phyloP scores from a whole-genome alignment of 2,888 invertebrate species.

The Pterobdella sp. region DNA sequence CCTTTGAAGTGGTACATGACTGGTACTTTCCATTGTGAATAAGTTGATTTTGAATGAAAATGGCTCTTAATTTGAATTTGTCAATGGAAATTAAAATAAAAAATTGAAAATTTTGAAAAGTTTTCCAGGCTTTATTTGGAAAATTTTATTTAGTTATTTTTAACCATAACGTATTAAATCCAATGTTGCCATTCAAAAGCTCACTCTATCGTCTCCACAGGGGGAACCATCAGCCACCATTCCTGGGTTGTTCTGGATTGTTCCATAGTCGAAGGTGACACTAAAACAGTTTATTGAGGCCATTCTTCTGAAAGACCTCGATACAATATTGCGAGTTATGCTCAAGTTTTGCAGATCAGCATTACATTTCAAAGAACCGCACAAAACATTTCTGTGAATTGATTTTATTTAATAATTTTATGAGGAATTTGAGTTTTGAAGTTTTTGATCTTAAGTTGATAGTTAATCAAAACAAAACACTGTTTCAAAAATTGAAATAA shows the following conservation, averaged over 20 bases:
- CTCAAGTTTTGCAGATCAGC: not conserved
- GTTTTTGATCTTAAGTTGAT: too few relatives aligned
- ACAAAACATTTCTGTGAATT: slow-evolving; percentile 13
- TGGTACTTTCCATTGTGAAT: too few relatives aligned
- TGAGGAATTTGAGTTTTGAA: too few relatives aligned
- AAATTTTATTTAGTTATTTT: not conserved
- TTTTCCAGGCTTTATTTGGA: not conserved
- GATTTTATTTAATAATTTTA: not conserved
- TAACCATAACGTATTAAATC: not conserved
- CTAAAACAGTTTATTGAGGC: not conserved
- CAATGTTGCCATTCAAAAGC: not conserved
- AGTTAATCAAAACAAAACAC: too few relatives aligned
- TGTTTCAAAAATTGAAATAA: too few relatives aligned
- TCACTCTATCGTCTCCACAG: slow-evolving; percentile 12
- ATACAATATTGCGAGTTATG: not conserved
- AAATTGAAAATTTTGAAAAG: not conserved
- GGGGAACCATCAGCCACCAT: slow-evolving; percentile 19
- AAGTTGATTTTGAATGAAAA: too few relatives aligned
- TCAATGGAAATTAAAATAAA: not conserved
- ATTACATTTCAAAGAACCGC: slow-evolving; percentile 15
- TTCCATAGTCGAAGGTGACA: slow-evolving; percentile 13
- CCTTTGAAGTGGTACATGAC: too few relatives aligned
- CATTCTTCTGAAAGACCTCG: not conserved
- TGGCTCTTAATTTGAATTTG: too few relatives aligned
- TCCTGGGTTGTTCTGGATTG: not conserved